Evolutionary conservation across 2,888 invertebrate genomes (phyloP), one percentile per base, ranked within the genome.

Genomic region (Yponomeuta cagnagella): DNA sequence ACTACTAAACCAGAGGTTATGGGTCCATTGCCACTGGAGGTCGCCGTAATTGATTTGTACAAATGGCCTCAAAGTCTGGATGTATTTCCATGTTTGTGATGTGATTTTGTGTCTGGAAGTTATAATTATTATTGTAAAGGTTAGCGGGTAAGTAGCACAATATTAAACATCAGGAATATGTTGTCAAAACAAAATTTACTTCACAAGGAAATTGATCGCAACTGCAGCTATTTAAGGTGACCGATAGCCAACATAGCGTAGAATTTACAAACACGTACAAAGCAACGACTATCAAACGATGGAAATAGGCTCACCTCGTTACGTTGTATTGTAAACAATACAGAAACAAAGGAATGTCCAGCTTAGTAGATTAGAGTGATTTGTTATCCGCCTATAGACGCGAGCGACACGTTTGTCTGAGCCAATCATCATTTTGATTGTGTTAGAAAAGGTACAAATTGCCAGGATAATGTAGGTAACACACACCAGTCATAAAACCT

Each of bases 141-240:
- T 4, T 58, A 15, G 52, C 5, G 15, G 8, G 52, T 64, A 64
- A 30, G 31, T 10, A 33, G 30, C 12, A 65, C 37, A 4, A 33
- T 10, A 65, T 9, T 30, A 9, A 64, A 65, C 4, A 73, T 72
- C 71, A 70, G 23, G 74, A 73, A 67, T 72, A 74, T 72, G 73
- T 73, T 74, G 73, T 74, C 75, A 76, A 73, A 74, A 75, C 75
- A 75, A 74, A 71, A 71, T 52, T 71, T 70, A 12, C 52, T 72
- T 71, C 71, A 73, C 73, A 72, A 71, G 72, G 72, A 71, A 71
- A 74, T 70, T 72, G 72, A 72, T 71, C 69, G 70, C 71, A 73
- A 58, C 66, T 70, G 72, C 68, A 69, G 63, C 69, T 69, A 63
- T 69, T 73, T 71, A 72, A 71, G 68, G 70, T 65, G 63, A 66